Percentiles rank a stretch among this genome's conserved stretches.
Evolutionary conservation across 2,113 vertebrate genomes (phyloP).

Genomic region (Dermatemys mawii): DNA sequence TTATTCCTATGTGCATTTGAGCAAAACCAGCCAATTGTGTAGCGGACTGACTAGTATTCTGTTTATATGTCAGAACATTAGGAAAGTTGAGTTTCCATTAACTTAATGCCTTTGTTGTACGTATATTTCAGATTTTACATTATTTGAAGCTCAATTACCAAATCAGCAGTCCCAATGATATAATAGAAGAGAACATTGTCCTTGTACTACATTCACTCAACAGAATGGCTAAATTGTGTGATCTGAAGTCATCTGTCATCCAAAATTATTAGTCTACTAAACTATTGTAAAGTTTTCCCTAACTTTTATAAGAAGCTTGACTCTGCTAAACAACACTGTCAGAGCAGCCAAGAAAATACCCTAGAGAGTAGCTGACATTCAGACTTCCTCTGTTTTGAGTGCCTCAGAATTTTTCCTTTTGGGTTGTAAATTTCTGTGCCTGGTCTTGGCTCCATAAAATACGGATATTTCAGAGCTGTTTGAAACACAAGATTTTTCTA

Average conservation of each 20-base stretch:
- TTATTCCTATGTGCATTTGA: constrained; percentile 31
- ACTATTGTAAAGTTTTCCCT: neutral
- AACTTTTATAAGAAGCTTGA: neutral
- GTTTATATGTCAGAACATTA: constrained; percentile 21
- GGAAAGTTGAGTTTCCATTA: constrained; percentile 66
- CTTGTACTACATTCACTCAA: neutral
- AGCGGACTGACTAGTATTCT: constrained; percentile 26
- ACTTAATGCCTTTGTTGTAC: constrained; percentile 53
- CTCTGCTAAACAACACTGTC: neutral
- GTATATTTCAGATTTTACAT: neutral
- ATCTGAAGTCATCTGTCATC: neutral
- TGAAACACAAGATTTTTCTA: neutral
- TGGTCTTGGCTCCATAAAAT: neutral
- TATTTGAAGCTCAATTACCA: constrained; percentile 31
- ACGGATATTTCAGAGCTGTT: neutral
- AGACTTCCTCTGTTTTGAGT: neutral
- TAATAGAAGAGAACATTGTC: neutral
- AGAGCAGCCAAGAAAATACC: neutral
- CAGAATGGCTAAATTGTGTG: neutral
- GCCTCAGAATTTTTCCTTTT: neutral
- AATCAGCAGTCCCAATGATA: neutral
- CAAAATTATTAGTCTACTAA: rapidly evolving
- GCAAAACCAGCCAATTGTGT: constrained; percentile 51
- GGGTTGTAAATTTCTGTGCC: rapidly evolving
- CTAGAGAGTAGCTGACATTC: neutral